phyloP scores from a whole-genome alignment of 2,888 invertebrate species.

The Scrobipalpa atriplicella region DNA sequence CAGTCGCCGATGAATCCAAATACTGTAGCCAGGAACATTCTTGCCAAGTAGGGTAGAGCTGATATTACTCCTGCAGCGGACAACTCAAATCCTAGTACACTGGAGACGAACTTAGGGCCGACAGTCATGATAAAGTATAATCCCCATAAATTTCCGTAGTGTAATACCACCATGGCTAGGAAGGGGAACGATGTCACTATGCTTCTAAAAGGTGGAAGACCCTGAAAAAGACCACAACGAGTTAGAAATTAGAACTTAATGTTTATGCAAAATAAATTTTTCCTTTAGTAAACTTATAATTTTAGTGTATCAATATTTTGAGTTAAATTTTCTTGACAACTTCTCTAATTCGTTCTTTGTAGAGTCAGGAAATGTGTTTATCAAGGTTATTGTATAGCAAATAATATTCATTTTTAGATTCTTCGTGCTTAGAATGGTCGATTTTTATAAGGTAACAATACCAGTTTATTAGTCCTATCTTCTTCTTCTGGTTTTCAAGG shows the following conservation, averaged over 20 bases:
- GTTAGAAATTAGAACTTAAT: no score
- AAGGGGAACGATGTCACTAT: slow-evolving; percentile 87
- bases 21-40: slow-evolving; percentile 86
- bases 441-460: slow-evolving; percentile 1
- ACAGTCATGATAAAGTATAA: slow-evolving; percentile 89
- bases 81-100: slow-evolving; percentile 87
- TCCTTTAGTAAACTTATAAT: no score
- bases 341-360: no score
- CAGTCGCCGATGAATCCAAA: slow-evolving; percentile 88
- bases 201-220: slow-evolving; percentile 84
- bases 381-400: no score
- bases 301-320: no score
- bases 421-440: no score
- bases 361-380: no score
- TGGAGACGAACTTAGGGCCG: slow-evolving; percentile 89
- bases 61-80: slow-evolving; percentile 87
- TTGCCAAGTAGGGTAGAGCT: slow-evolving; percentile 87
- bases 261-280: no score
- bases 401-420: no score
- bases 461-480: background rate
- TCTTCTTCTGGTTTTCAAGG: background rate
- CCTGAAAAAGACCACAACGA: slow-evolving; percentile 68
- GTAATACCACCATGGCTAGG: slow-evolving; percentile 84
- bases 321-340: no score
- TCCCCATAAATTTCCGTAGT: slow-evolving; percentile 90